phyloP scores from a whole-genome alignment of 2,888 invertebrate species.

The Eledone cirrhosa region DNA sequence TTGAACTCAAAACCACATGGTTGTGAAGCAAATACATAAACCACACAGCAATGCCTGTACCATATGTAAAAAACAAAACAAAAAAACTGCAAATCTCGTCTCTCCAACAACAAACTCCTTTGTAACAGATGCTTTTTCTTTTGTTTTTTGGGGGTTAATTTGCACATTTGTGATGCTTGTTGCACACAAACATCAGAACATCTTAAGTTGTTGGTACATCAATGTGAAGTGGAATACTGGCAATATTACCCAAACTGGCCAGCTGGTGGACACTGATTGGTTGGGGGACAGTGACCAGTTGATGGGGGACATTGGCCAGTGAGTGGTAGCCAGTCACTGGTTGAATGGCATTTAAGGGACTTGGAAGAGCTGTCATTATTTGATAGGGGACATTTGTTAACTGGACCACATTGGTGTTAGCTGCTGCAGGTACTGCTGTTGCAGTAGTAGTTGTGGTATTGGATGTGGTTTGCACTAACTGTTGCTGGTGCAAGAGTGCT shows the following conservation, averaged over 20 bases:
- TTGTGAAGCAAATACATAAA: no score
- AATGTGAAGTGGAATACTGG: slow-evolving; percentile 15
- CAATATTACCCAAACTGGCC: neutral
- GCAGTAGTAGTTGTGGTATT: neutral
- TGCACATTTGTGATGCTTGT: no score
- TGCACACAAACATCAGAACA: neutral
- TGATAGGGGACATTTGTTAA: slow-evolving; percentile 7
- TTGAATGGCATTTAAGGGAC: neutral
- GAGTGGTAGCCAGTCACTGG: neutral
- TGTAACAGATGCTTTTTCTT: no score
- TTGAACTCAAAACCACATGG: no score
- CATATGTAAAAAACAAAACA: no score
- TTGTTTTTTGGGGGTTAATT: no score
- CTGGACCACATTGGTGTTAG: neutral
- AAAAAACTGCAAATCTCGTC: no score
- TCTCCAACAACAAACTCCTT: no score
- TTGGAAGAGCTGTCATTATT: neutral
- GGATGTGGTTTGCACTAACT: neutral
- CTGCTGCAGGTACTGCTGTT: neutral
- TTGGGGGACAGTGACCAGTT: slow-evolving; percentile 8
- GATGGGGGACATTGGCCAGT: slow-evolving; percentile 7
- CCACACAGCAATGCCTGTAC: no score
- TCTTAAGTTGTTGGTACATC: slow-evolving; percentile 9
- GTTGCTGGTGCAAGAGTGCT: neutral
- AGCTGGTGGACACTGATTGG: slow-evolving; percentile 7